These are phyloP conservation scores for Drosophila sp. DNA, from an alignment of 1,140 invertebrate genomes.

Conservation along the genomic window DNA sequence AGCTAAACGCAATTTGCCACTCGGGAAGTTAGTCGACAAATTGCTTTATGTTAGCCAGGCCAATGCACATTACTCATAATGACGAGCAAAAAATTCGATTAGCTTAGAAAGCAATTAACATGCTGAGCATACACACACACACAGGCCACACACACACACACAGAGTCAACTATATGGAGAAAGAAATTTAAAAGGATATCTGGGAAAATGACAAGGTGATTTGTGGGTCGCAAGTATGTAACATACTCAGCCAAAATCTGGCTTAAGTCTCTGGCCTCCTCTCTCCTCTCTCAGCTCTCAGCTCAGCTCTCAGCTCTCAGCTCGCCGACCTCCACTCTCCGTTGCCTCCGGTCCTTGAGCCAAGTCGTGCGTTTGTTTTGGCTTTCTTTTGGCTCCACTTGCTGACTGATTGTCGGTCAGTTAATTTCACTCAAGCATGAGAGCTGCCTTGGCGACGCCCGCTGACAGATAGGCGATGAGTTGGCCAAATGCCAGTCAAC, in stretches of 20 bases:
- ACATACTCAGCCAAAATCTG: slow-evolving; percentile 60
- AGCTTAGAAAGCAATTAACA: slow-evolving; percentile 79
- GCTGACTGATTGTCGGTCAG: slow-evolving; percentile 79
- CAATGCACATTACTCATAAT: slow-evolving; percentile 77
- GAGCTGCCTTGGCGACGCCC: slow-evolving; percentile 57
- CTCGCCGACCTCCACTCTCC: slow-evolving; percentile 26
- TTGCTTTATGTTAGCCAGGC: slow-evolving; percentile 61
- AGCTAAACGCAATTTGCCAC: slow-evolving; percentile 74
- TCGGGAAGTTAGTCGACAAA: slow-evolving; percentile 65
- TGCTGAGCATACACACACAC: slow-evolving; percentile 51
- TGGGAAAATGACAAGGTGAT: slow-evolving; percentile 53
- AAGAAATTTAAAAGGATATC: slow-evolving; percentile 63
- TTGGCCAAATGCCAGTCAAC: slow-evolving; percentile 59
- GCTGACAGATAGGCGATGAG: slow-evolving; percentile 64
- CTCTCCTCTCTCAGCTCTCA: too few species aligned
- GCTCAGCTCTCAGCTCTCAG: too few species aligned
- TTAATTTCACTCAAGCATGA: slow-evolving; percentile 80
- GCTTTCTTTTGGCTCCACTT: slow-evolving; percentile 32
- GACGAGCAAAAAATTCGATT: slow-evolving; percentile 81
- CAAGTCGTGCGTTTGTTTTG: slow-evolving; percentile 44
- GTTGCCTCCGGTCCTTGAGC: not conserved
- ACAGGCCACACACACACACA: slow-evolving; percentile 4
- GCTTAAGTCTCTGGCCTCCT: too few species aligned
- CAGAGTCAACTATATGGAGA: not conserved
- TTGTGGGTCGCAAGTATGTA: slow-evolving; percentile 61